Percentiles rank a stretch among this genome's conserved stretches.
Conservation (phyloP, 2,888 invertebrate genomes). For the Leptinotarsa peninsularis region DNA sequence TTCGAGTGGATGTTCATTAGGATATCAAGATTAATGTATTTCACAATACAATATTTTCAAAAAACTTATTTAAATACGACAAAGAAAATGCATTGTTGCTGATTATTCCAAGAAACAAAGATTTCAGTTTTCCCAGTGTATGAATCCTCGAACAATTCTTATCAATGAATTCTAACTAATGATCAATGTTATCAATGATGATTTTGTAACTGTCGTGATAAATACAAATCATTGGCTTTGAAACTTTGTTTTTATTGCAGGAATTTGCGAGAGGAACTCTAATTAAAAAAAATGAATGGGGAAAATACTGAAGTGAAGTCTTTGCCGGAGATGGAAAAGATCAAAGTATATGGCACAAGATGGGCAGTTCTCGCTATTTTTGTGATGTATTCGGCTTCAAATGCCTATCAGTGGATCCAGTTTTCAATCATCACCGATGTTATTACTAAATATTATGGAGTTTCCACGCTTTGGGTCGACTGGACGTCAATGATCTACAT, state of each 20-base stretch:
- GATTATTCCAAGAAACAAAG: too few relatives aligned
- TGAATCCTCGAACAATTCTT: too few relatives aligned
- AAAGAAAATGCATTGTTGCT: too few relatives aligned
- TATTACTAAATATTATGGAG: slow-evolving; percentile 82
- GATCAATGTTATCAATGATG: background rate
- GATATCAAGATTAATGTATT: too few relatives aligned
- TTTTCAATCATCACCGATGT: slow-evolving; percentile 93
- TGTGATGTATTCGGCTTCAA: slow-evolving; percentile 89
- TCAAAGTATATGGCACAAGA: slow-evolving; percentile 71
- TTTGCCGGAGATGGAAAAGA: slow-evolving; percentile 56
- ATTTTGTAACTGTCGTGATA: background rate
- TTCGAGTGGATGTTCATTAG: too few relatives aligned
- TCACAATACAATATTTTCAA: too few relatives aligned
- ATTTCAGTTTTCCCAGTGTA: too few relatives aligned
- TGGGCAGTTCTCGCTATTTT: slow-evolving; percentile 91
- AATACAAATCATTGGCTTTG: background rate
- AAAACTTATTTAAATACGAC: too few relatives aligned
- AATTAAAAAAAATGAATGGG: slow-evolving; percentile 33
- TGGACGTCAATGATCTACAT: slow-evolving; percentile 99
- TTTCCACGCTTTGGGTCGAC: slow-evolving; percentile 82
- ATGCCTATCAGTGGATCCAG: slow-evolving; percentile 97
- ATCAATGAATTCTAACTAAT: background rate
- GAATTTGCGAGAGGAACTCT: background rate
- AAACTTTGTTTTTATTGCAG: background rate
- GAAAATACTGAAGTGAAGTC: slow-evolving; percentile 29